phyloP scores from a whole-genome alignment of 2,113 vertebrate genomes.

The Acinonyx jubatus region DNA sequence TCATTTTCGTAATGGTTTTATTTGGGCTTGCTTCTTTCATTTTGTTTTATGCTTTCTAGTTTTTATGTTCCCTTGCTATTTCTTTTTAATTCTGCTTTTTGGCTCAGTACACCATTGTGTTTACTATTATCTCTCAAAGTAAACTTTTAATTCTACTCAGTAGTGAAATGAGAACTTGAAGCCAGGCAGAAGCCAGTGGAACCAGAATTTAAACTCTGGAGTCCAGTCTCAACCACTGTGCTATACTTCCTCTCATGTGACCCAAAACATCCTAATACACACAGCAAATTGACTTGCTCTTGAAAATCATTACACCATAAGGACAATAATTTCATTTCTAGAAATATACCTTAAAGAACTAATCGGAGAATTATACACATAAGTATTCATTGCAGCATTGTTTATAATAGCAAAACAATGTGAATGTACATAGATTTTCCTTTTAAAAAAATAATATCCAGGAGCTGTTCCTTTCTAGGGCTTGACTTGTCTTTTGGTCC shows the following conservation, averaged over 20 bases:
- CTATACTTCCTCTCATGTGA: not conserved
- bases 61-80: not conserved
- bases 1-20: not conserved
- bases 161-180: not conserved
- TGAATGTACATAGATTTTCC: conserved; percentile 13
- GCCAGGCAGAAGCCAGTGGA: not conserved
- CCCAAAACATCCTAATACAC: not conserved
- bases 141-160: not conserved
- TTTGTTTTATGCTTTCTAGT: not conserved
- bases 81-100: not conserved
- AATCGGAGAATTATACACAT: not conserved
- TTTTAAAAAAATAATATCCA: not conserved
- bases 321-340: not conserved
- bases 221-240: not conserved
- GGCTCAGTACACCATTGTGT: not conserved
- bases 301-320: not conserved
- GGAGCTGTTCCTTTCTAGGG: not conserved
- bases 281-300: not conserved
- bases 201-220: not conserved
- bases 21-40: not conserved
- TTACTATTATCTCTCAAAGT: not conserved
- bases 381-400: not conserved
- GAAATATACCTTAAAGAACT: not conserved
- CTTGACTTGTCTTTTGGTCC: not conserved
- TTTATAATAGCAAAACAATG: conserved; percentile 7